phyloP scores from a whole-genome alignment of 2,797 vertebrate species.

The Betta splendens region DNA sequence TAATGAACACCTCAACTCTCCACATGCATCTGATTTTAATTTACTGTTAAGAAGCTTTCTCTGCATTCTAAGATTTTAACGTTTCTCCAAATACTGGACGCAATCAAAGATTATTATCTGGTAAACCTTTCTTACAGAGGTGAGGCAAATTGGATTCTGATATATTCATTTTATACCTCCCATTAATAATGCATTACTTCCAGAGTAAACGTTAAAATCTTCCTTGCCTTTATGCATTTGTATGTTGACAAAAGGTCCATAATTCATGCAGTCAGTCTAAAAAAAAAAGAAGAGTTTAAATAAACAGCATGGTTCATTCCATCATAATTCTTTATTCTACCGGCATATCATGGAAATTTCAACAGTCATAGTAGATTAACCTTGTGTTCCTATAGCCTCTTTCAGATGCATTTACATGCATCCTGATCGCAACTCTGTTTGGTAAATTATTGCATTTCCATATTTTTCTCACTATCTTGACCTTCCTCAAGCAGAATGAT shows the following conservation, averaged over 20 bases:
- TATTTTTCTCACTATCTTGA: constrained; percentile 88
- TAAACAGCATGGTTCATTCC: constrained; percentile 78
- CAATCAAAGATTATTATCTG: constrained; percentile 26
- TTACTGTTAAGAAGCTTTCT: constrained; percentile 36
- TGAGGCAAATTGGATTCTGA: constrained; percentile 25
- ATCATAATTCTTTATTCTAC: constrained; percentile 84
- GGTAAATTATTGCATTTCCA: constrained; percentile 93
- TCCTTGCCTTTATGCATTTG: constrained; percentile 65
- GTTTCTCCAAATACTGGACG: constrained; percentile 33
- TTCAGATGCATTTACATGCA: constrained; percentile 93
- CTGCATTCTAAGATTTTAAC: constrained; percentile 34
- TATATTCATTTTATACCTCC: constrained; percentile 23
- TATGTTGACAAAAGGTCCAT: constrained; percentile 60
- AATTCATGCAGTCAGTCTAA: constrained; percentile 67
- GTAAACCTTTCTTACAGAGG: constrained; percentile 20
- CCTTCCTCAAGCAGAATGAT: constrained; percentile 92
- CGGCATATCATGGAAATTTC: constrained; percentile 90
- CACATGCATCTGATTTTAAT: constrained; percentile 63
- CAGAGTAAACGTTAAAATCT: constrained; percentile 57
- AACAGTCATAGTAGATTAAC: constrained; percentile 98
- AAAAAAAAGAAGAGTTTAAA: constrained; percentile 67
- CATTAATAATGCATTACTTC: constrained; percentile 46
- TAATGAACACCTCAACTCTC: constrained; percentile 72
- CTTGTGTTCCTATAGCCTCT: constrained; percentile 82
- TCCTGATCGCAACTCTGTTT: constrained; percentile 88